A percentile compares a stretch with the other conserved stretches of the same genome.
These are phyloP conservation scores for Scolopax bukidnonensis DNA, from an alignment of 2,797 vertebrate genomes.

Conservation along the genomic window DNA sequence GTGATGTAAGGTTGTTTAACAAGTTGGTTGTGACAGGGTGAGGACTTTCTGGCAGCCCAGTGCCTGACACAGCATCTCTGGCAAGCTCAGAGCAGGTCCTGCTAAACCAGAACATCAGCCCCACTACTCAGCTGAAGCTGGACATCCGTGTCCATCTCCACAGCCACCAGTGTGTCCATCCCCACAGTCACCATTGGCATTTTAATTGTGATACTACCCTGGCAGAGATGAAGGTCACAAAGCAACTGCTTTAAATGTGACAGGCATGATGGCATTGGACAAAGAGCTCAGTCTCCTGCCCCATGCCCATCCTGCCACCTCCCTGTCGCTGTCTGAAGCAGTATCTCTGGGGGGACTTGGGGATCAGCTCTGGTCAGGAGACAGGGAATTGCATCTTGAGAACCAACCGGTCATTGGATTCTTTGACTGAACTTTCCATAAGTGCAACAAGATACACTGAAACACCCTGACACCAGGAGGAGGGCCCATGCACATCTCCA, in stretches of 20 bases:
- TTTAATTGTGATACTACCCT: neutral
- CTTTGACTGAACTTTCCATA: neutral
- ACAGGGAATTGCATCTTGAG: fast-evolving
- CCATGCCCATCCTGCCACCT: neutral
- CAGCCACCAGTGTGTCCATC: neutral
- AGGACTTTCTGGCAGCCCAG: neutral
- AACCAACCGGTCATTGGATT: fast-evolving
- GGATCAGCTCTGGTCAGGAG: neutral
- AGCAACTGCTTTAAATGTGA: neutral
- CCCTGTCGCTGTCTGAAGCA: neutral
- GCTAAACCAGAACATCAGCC: neutral
- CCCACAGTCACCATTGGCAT: neutral
- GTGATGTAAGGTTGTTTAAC: neutral
- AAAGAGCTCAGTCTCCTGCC: neutral
- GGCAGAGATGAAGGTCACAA: neutral
- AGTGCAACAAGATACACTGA: neutral
- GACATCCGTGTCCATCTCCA: neutral
- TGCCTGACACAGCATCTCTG: neutral
- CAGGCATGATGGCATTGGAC: neutral
- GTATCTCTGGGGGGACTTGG: fast-evolving
- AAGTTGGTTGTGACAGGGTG: fast-evolving
- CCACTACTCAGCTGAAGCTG: neutral
- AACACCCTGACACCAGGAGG: neutral
- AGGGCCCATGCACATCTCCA: neutral
- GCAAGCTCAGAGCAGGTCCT: neutral